Conservation (phyloP, 2,797 vertebrate species). For the Sebastes trivittatus region DNA sequence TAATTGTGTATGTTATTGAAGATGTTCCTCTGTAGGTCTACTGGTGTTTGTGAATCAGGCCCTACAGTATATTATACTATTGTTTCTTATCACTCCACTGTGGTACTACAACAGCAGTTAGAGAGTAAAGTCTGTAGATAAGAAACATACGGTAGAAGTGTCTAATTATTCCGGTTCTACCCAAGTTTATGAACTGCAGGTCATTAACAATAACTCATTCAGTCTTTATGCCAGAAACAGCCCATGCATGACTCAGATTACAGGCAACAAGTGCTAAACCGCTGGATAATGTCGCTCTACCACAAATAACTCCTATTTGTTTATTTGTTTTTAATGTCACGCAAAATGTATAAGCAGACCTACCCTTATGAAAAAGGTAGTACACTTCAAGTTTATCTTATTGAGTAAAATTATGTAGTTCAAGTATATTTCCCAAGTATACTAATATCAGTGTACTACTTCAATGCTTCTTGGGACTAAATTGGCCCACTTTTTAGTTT, state of each 20-base stretch:
- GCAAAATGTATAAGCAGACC: accelerated
- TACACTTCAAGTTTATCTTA: too few relatives aligned
- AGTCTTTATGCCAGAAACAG: not conserved
- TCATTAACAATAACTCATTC: not conserved
- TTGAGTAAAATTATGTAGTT: accelerated
- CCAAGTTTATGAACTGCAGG: not conserved
- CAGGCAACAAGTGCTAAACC: not conserved
- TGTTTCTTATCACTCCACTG: not conserved
- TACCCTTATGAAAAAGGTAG: too few relatives aligned
- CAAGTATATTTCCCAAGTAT: too few relatives aligned
- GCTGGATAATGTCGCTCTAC: not conserved
- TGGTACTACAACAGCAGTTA: not conserved
- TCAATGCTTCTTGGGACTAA: too few relatives aligned
- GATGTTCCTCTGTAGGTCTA: not conserved
- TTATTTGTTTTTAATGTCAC: not conserved
- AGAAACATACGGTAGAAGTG: not conserved
- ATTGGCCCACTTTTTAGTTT: too few relatives aligned
- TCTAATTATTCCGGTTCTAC: not conserved
- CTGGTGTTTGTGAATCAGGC: not conserved
- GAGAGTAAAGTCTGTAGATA: constrained; percentile 9
- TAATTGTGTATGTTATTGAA: not conserved
- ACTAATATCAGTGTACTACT: too few relatives aligned
- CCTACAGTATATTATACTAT: too few relatives aligned
- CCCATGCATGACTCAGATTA: not conserved
- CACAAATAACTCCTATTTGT: not conserved